Evolutionary conservation across 2,113 vertebrate species (phyloP).

Genomic region (Pandion haliaetus): DNA sequence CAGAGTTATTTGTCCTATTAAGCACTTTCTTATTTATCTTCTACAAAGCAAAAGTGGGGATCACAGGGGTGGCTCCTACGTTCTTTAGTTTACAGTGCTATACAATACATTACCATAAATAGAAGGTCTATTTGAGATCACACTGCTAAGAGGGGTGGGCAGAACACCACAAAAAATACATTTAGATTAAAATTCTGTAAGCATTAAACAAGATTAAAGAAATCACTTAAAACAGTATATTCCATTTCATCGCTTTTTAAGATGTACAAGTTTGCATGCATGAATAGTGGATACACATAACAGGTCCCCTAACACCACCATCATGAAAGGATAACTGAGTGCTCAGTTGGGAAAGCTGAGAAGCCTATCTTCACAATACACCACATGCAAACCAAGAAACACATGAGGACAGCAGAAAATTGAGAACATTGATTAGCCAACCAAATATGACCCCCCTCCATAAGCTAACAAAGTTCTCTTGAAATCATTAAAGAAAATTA

Average conservation of each 20-base stretch:
- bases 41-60: background rate
- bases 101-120: background rate
- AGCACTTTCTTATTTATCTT: background rate
- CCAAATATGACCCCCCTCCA: background rate
- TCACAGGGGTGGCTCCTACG: background rate
- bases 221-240: background rate
- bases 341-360: background rate
- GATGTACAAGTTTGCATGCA: background rate
- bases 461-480: background rate
- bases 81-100: background rate
- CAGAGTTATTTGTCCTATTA: background rate
- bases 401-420: background rate
- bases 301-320: background rate
- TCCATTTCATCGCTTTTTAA: background rate
- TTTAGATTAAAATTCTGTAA: background rate
- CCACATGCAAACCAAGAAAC: background rate
- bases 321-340: rapidly evolving
- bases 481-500: background rate
- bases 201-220: background rate
- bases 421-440: background rate
- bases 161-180: background rate
- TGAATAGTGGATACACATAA: background rate
- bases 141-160: too few species aligned
- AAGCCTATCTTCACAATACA: background rate
- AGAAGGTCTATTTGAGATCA: background rate